Evolutionary conservation across 2,113 vertebrate species (phyloP).

Genomic region (Xiphophorus couchianus): DNA sequence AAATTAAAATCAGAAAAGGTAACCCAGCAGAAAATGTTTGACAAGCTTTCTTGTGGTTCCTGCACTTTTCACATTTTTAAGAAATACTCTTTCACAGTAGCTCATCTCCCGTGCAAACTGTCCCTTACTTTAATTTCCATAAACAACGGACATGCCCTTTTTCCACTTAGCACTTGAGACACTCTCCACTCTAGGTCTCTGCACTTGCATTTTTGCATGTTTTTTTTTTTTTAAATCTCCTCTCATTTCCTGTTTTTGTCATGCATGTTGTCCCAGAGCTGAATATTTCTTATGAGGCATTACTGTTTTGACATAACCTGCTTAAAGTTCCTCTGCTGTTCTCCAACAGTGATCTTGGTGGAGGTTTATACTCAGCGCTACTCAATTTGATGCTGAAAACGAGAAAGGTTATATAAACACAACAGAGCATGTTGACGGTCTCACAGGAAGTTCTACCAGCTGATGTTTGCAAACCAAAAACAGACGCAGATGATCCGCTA

Average conservation of each 20-base stretch:
- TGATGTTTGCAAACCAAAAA: not conserved
- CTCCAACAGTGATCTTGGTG: not conserved
- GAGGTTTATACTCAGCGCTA: not conserved
- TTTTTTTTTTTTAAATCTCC: not conserved
- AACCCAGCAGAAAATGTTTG: not conserved
- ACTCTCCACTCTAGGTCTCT: not conserved
- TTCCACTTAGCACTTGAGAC: too few species aligned
- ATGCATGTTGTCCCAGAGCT: not conserved
- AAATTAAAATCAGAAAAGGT: not conserved
- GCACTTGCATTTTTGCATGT: not conserved
- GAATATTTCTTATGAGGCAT: not conserved
- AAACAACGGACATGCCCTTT: not conserved
- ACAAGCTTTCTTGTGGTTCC: not conserved
- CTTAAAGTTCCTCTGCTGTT: not conserved
- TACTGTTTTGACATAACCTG: not conserved
- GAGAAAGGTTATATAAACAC: not conserved
- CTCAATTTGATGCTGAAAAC: not conserved
- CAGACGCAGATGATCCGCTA: slow-evolving; percentile 4
- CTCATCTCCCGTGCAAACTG: not conserved
- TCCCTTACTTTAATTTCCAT: not conserved
- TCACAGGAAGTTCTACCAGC: not conserved
- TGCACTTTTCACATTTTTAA: not conserved
- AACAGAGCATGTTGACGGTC: not conserved
- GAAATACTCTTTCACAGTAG: not conserved
- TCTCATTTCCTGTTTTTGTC: not conserved